These are phyloP conservation scores for Manis javanica DNA, from an alignment of 2,797 vertebrate species.

Conservation along the genomic window DNA sequence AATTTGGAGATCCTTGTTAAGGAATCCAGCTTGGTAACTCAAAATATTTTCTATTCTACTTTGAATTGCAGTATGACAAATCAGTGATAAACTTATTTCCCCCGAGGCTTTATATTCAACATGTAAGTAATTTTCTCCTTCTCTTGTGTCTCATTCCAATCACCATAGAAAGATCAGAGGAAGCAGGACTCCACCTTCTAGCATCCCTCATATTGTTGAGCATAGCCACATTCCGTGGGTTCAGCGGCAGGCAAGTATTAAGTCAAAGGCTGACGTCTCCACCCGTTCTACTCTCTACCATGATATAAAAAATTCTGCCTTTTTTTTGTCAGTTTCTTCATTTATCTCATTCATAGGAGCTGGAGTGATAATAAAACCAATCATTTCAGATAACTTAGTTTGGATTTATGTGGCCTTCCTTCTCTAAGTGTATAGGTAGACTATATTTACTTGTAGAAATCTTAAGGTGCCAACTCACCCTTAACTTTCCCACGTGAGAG, in stretches of 20 bases:
- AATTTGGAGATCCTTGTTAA: not conserved
- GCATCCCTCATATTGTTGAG: not conserved
- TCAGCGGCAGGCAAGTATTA: not conserved
- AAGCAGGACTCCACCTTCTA: not conserved
- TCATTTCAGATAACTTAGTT: not conserved
- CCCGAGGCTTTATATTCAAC: not conserved
- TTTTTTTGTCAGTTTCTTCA: conserved; percentile 10
- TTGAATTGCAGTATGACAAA: not conserved
- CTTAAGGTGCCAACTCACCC: not conserved
- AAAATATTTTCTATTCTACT: not conserved
- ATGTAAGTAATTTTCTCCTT: not conserved
- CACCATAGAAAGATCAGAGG: not conserved
- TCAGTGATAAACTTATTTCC: not conserved
- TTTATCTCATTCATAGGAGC: not conserved
- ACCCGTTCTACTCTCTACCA: not conserved
- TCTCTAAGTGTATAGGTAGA: not conserved
- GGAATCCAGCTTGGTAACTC: not conserved
- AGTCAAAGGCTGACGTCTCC: not conserved
- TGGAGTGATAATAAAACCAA: not conserved
- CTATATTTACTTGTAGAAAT: not conserved
- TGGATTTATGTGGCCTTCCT: not conserved
- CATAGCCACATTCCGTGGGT: not conserved
- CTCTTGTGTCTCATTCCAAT: not conserved
- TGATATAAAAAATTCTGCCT: not conserved
- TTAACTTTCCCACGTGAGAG: not conserved